phyloP scores from a whole-genome alignment of 2,113 vertebrate species.

The Melanostigma gelatinosum region DNA sequence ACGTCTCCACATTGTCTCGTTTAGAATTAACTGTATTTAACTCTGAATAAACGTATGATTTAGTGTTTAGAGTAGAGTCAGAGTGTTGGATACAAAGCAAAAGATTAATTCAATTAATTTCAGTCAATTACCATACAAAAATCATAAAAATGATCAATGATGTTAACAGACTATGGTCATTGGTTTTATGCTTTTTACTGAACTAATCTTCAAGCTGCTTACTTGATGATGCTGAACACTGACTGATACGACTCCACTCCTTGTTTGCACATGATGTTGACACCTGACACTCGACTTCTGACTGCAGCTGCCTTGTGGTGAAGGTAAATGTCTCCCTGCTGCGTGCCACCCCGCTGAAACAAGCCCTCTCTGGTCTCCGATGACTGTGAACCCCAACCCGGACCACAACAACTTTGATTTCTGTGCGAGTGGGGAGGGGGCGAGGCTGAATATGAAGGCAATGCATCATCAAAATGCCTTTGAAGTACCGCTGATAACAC shows the following conservation, averaged over 20 bases:
- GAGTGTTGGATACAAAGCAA: too few relatives aligned
- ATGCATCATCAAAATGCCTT: conserved; percentile 83
- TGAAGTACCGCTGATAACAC: conserved; percentile 74
- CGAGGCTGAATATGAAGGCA: conserved; percentile 66
- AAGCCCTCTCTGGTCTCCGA: conserved; percentile 39
- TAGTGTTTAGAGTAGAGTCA: not conserved
- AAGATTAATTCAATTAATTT: too few relatives aligned
- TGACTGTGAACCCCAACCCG: conserved; percentile 24
- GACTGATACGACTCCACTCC: conserved; percentile 13
- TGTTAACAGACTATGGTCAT: not conserved
- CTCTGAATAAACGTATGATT: not conserved
- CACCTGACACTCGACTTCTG: conserved; percentile 38
- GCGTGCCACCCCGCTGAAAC: conserved; percentile 19
- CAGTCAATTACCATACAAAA: not conserved
- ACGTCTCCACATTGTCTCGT: too few relatives aligned
- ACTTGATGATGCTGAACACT: not conserved
- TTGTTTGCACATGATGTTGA: conserved; percentile 34
- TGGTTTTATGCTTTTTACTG: not conserved
- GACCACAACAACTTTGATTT: conserved; percentile 69
- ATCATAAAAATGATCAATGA: too few relatives aligned
- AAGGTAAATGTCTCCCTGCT: conserved; percentile 15
- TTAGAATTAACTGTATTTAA: not conserved
- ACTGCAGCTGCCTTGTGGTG: conserved; percentile 18
- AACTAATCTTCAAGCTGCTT: not conserved
- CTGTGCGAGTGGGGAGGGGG: conserved; percentile 42